Conservation (phyloP, 2,113 vertebrate species). For the Crypturellus undulatus region DNA sequence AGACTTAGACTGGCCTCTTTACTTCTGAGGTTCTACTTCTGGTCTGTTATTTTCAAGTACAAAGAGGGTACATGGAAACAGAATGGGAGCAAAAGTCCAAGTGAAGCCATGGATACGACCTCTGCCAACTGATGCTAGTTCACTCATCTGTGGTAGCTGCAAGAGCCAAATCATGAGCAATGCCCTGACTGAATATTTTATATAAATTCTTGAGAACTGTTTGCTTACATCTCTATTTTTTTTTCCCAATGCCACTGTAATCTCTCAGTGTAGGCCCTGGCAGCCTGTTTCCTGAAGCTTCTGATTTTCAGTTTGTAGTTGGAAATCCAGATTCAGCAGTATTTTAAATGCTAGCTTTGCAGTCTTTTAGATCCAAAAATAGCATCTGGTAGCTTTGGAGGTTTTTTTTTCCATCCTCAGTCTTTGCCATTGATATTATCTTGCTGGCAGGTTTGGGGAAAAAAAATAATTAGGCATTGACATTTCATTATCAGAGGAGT, state of each 20-base stretch:
- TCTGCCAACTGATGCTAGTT: neutral
- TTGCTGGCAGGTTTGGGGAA: neutral
- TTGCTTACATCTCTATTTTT: neutral
- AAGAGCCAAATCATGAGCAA: neutral
- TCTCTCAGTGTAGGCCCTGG: neutral
- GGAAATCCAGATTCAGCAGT: neutral
- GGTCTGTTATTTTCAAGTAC: neutral
- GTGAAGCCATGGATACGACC: neutral
- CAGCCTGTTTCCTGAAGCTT: neutral
- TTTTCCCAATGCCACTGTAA: neutral
- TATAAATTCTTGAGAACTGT: neutral
- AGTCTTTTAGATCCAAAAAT: neutral
- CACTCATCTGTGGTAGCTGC: neutral
- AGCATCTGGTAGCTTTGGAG: neutral
- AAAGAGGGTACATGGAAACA: neutral
- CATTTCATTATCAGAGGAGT: neutral
- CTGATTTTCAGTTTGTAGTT: neutral
- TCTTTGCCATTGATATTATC: neutral
- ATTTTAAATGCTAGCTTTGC: neutral
- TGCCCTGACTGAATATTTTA: neutral
- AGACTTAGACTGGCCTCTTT: slow-evolving; percentile 11
- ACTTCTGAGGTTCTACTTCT: neutral
- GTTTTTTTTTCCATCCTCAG: neutral
- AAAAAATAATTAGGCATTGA: neutral
- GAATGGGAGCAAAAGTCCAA: neutral